Evolutionary conservation across 2,888 invertebrate species (phyloP).

Genomic region (Mythimna loreyi): DNA sequence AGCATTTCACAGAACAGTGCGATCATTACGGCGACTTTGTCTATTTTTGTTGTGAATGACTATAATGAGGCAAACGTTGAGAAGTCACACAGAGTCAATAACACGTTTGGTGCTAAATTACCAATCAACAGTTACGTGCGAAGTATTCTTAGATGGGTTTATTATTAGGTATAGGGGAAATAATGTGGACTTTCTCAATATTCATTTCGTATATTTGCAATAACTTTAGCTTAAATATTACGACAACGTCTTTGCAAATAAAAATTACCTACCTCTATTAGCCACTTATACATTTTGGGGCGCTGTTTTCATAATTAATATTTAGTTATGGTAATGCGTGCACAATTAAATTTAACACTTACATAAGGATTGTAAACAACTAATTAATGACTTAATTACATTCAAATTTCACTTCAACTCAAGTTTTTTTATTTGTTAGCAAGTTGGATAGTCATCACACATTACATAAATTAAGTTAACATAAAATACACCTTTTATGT

Average conservation of each 20-base stretch:
- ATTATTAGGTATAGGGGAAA: conserved; percentile 13
- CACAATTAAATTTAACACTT: conserved; percentile 44
- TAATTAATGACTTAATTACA: conserved; percentile 30
- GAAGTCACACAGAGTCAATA: conserved; percentile 3
- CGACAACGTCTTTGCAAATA: not conserved
- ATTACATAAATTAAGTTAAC: conserved; percentile 26
- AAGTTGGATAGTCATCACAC: not conserved
- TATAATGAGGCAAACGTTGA: conserved; percentile 19
- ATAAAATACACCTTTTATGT: too few relatives aligned
- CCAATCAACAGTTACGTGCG: conserved; percentile 40
- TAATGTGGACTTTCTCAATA: not conserved
- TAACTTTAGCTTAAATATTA: not conserved
- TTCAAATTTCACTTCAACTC: conserved; percentile 28
- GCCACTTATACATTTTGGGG: conserved; percentile 1
- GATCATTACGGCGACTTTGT: conserved; percentile 26
- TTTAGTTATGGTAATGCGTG: conserved; percentile 33
- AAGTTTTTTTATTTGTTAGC: conserved; percentile 23
- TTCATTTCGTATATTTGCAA: too few relatives aligned
- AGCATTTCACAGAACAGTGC: conserved; percentile 35
- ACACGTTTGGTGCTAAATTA: conserved; percentile 43
- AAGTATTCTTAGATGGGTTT: conserved; percentile 23
- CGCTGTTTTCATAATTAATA: conserved; percentile 18
- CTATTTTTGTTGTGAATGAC: conserved; percentile 37
- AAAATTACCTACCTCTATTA: not conserved
- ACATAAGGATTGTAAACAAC: conserved; percentile 48